These are phyloP conservation scores for Drosophila setosimentum DNA, from an alignment of 2,888 invertebrate species.

Conservation along the genomic window DNA sequence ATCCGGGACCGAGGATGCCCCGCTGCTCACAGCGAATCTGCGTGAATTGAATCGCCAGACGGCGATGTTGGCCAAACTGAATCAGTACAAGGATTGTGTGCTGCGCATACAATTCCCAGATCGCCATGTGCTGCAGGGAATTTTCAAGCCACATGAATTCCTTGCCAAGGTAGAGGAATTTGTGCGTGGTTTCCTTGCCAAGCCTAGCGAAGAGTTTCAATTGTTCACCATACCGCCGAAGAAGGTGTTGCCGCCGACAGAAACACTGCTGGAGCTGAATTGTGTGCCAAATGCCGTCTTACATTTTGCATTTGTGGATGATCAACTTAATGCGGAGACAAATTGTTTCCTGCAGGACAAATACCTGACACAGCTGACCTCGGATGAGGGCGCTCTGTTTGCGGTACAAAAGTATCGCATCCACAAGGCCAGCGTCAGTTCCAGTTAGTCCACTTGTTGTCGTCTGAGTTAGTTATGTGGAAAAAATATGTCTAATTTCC, in stretches of 20 bases:
- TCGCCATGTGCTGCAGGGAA: slow-evolving; percentile 93
- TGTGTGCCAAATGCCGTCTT: slow-evolving; percentile 92
- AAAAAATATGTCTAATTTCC: too few relatives aligned
- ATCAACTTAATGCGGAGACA: slow-evolving; percentile 42
- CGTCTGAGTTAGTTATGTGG: neutral
- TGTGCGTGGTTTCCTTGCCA: slow-evolving; percentile 89
- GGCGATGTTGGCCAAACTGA: slow-evolving; percentile 87
- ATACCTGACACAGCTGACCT: slow-evolving; percentile 87
- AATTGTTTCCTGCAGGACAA: slow-evolving; percentile 87
- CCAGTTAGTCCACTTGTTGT: slow-evolving; percentile 45
- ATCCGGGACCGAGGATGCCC: slow-evolving; percentile 89
- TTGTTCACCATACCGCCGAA: slow-evolving; percentile 95
- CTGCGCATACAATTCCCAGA: slow-evolving; percentile 95
- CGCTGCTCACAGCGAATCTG: slow-evolving; percentile 89
- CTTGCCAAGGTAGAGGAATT: slow-evolving; percentile 90
- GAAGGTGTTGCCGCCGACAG: slow-evolving; percentile 87
- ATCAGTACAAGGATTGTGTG: slow-evolving; percentile 91
- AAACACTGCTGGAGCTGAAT: slow-evolving; percentile 89
- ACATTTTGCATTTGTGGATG: slow-evolving; percentile 88
- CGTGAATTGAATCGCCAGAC: slow-evolving; percentile 87
- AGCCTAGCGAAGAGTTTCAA: slow-evolving; percentile 89
- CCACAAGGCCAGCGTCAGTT: slow-evolving; percentile 37
- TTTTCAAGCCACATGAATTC: slow-evolving; percentile 92
- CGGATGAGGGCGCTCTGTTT: slow-evolving; percentile 89
- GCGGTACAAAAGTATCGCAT: slow-evolving; percentile 89